Evolutionary conservation across 1,140 invertebrate genomes (phyloP).

Genomic region (Octopus sinensis): DNA sequence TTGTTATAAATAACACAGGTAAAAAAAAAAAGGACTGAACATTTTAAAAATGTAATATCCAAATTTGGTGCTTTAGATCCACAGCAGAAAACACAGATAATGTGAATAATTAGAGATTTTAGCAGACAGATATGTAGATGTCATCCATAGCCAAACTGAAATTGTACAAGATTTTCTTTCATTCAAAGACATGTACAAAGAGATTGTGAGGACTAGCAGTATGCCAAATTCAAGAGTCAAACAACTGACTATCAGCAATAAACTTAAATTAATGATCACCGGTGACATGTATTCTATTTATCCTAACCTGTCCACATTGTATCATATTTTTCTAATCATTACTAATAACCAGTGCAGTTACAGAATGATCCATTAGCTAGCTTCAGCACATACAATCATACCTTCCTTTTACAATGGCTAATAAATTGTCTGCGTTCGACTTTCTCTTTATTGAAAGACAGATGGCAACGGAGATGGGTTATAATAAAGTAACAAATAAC

Average conservation of each 20-base stretch:
- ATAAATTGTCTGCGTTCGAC: background rate
- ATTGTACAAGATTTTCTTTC: constrained; percentile 10
- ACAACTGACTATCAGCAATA: constrained; percentile 5
- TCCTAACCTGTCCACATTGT: constrained; percentile 1
- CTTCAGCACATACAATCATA: constrained; percentile 2
- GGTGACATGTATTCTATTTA: constrained; percentile 6
- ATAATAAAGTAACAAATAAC: constrained; percentile 8
- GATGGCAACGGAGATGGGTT: background rate
- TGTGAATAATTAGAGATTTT: background rate
- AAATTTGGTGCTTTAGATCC: too few relatives aligned
- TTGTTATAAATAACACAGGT: too few relatives aligned
- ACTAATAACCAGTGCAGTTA: background rate
- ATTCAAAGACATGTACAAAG: constrained; percentile 12
- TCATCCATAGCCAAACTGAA: constrained; percentile 9
- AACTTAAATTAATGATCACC: constrained; percentile 7
- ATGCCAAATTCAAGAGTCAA: background rate
- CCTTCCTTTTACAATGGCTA: background rate
- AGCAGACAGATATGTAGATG: constrained; percentile 1
- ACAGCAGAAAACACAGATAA: too few relatives aligned
- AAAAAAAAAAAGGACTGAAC: too few relatives aligned
- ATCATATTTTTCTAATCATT: background rate
- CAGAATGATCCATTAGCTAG: background rate
- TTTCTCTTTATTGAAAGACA: constrained; percentile 7
- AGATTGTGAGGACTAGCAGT: background rate
- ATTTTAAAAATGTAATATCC: too few relatives aligned